Evolutionary conservation across 2,888 invertebrate genomes (phyloP).

Genomic region (Apocheima hispidaria): DNA sequence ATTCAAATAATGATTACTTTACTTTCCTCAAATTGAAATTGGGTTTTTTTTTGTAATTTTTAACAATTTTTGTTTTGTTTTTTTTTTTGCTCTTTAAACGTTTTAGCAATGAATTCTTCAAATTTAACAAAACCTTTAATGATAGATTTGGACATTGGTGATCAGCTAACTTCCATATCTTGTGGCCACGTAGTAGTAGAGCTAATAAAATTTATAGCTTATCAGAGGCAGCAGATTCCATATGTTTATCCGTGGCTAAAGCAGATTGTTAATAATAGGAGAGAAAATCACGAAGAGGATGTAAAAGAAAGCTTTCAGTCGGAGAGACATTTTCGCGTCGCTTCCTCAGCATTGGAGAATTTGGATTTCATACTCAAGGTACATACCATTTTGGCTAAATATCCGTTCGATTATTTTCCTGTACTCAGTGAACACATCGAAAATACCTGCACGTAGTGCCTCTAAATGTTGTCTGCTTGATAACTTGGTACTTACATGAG

Average conservation of each 20-base stretch:
- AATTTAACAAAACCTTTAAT: slow-evolving; percentile 53
- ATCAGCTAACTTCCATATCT: slow-evolving; percentile 84
- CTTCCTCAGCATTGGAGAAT: slow-evolving; percentile 74
- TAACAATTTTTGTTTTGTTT: too few relatives aligned
- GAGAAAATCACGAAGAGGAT: slow-evolving; percentile 54
- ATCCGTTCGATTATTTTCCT: neutral
- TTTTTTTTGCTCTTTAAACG: neutral
- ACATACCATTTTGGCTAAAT: slow-evolving; percentile 3
- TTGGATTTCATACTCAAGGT: slow-evolving; percentile 80
- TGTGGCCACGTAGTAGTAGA: slow-evolving; percentile 86
- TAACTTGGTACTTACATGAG: too few relatives aligned
- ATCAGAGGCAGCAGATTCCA: slow-evolving; percentile 86
- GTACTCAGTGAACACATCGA: too few relatives aligned
- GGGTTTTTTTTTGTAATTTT: too few relatives aligned
- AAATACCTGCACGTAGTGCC: too few relatives aligned
- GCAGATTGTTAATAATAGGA: slow-evolving; percentile 73
- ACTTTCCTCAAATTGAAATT: too few relatives aligned
- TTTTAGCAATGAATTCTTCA: slow-evolving; percentile 43
- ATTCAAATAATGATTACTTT: too few relatives aligned
- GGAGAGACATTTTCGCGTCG: slow-evolving; percentile 73
- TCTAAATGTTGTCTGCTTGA: too few relatives aligned
- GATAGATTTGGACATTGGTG: slow-evolving; percentile 76
- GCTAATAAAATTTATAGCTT: slow-evolving; percentile 84
- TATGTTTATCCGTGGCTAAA: slow-evolving; percentile 82
- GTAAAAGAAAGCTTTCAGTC: slow-evolving; percentile 72